A percentile compares a stretch with the other conserved stretches of the same genome.
These are phyloP conservation scores for Brachirus orientalis DNA, from an alignment of 2,113 vertebrate genomes.

Conservation along the genomic window DNA sequence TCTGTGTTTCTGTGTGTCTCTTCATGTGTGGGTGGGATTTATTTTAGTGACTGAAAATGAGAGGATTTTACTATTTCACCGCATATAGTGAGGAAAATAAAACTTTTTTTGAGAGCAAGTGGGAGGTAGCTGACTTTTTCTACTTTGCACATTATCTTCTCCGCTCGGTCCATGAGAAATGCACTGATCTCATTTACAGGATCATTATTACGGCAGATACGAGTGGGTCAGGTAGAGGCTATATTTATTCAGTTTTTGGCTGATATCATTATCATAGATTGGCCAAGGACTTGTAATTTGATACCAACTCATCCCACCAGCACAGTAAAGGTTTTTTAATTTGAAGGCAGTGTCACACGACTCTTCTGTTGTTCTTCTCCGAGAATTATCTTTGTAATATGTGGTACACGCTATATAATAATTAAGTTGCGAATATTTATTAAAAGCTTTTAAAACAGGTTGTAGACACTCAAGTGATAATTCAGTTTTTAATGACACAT, in stretches of 20 bases:
- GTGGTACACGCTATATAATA: no score
- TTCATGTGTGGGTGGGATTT: constrained; percentile 29
- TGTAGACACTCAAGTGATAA: no score
- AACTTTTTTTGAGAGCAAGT: not conserved
- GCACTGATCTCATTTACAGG: not conserved
- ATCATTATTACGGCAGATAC: not conserved
- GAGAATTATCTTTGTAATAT: not conserved
- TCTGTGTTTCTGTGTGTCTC: constrained; percentile 35
- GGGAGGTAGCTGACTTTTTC: not conserved
- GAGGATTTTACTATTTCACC: constrained; percentile 58
- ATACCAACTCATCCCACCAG: not conserved
- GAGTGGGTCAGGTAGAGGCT: not conserved
- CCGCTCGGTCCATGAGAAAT: not conserved
- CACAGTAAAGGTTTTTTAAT: not conserved
- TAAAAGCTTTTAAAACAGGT: no score
- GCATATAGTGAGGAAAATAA: constrained; percentile 40
- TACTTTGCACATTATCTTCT: constrained; percentile 14
- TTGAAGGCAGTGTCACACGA: not conserved
- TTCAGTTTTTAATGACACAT: no score
- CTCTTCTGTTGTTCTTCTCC: no score
- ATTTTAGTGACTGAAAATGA: constrained; percentile 75
- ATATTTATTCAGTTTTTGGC: not conserved
- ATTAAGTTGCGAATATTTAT: no score
- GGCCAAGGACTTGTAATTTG: not conserved
- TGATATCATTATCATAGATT: not conserved